These are phyloP conservation scores for Chloromyia formosa DNA, from an alignment of 2,888 invertebrate genomes.

Conservation along the genomic window DNA sequence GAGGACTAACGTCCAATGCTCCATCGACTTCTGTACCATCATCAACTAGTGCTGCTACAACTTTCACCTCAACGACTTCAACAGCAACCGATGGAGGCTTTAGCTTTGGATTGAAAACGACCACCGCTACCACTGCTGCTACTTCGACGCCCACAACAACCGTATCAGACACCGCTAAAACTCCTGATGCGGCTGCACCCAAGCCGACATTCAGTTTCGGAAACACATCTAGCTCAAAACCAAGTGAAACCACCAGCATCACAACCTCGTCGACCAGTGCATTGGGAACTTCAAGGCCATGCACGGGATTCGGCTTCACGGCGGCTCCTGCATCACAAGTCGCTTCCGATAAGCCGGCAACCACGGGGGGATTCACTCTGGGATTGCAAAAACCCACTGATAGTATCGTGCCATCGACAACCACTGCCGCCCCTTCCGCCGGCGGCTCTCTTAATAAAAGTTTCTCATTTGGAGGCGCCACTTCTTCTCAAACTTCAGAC, in stretches of 20 bases:
- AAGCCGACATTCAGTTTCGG: neutral
- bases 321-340: neutral
- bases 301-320: neutral
- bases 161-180: neutral
- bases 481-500: neutral
- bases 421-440: neutral
- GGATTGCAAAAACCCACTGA: neutral
- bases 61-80: neutral
- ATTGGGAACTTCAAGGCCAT: neutral
- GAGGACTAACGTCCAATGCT: slow-evolving; percentile 34
- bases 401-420: neutral
- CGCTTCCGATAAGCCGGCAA: slow-evolving; percentile 25
- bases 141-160: neutral
- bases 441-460: neutral
- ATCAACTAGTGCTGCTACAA: neutral
- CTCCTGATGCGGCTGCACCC: neutral
- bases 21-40: slow-evolving; percentile 39
- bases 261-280: neutral
- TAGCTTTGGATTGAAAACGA: slow-evolving; percentile 24
- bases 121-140: slow-evolving; percentile 13
- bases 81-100: slow-evolving; percentile 31
- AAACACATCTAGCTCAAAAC: neutral
- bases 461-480: slow-evolving; percentile 21
- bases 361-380: slow-evolving; percentile 39
- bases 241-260: neutral